These are phyloP conservation scores for Caenorhabditis briggsae DNA, from an alignment of 1,140 invertebrate genomes.

Conservation along the genomic window DNA sequence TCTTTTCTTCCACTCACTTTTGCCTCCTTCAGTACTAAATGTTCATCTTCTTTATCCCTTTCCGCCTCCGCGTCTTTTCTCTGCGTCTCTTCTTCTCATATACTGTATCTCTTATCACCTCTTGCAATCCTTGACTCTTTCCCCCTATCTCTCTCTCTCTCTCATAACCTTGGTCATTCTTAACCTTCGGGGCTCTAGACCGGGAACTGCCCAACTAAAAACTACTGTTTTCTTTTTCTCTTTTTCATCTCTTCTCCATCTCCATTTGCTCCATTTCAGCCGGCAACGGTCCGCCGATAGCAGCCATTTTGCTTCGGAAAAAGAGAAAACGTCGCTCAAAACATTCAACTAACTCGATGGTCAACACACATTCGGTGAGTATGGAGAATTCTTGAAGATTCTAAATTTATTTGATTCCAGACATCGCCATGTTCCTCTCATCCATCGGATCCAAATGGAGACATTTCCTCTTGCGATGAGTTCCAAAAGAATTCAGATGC, in stretches of 20 bases:
- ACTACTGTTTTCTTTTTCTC: conserved; percentile 28
- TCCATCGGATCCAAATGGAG: conserved; percentile 53
- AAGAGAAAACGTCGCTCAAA: conserved; percentile 60
- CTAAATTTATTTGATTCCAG: neutral
- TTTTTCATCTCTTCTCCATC: neutral
- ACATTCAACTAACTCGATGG: conserved; percentile 58
- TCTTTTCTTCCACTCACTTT: conserved; percentile 18
- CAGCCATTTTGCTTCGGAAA: conserved; percentile 62
- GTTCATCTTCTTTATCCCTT: conserved; percentile 51
- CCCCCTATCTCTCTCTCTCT: conserved; percentile 1
- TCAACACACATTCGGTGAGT: conserved; percentile 48
- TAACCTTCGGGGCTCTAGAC: conserved; percentile 12
- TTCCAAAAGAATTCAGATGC: conserved; percentile 38
- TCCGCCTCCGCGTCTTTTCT: conserved; percentile 51
- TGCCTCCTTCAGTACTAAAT: conserved; percentile 20
- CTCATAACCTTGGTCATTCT: conserved; percentile 52
- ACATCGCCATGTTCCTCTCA: conserved; percentile 57
- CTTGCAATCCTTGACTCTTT: conserved; percentile 17
- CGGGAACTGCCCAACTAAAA: conserved; percentile 39
- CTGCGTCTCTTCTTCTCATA: conserved; percentile 1
- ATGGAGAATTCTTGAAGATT: neutral
- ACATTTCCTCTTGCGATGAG: conserved; percentile 35
- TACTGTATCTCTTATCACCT: conserved; percentile 54
- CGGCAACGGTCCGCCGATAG: conserved; percentile 62
- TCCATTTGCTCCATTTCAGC: conserved; percentile 47